phyloP scores from a whole-genome alignment of 2,797 vertebrate genomes.

The Eurystomus glaucurus region DNA sequence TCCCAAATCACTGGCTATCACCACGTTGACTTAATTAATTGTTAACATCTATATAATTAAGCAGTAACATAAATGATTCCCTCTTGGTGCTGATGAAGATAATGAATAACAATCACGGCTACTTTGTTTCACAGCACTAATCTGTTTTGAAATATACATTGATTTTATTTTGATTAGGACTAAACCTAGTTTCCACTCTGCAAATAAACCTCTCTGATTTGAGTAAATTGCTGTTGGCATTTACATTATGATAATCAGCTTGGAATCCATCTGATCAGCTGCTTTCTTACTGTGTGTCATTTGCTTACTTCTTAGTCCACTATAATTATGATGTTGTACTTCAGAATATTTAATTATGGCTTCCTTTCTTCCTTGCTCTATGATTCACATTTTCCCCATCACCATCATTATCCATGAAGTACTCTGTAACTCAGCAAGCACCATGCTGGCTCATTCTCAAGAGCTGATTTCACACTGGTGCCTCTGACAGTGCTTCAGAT shows the following conservation, averaged over 20 bases:
- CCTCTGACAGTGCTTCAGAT: neutral
- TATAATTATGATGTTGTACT: constrained; percentile 45
- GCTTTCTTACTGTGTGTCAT: constrained; percentile 25
- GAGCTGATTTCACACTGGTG: neutral
- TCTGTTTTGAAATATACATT: constrained; percentile 72
- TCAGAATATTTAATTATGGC: constrained; percentile 19
- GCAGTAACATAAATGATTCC: constrained; percentile 50
- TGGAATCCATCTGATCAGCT: constrained; percentile 36
- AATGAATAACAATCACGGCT: constrained; percentile 68
- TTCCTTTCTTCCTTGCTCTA: neutral
- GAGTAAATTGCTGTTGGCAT: constrained; percentile 70
- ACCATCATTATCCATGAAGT: accelerated
- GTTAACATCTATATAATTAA: constrained; percentile 67
- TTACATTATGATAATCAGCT: constrained; percentile 61
- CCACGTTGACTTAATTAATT: constrained; percentile 59
- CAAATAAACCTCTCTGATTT: constrained; percentile 68
- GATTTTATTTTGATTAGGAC: constrained; percentile 75
- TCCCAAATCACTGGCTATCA: constrained; percentile 45
- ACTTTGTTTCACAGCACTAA: constrained; percentile 64
- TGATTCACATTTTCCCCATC: neutral
- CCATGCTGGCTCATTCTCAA: accelerated
- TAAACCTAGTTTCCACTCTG: constrained; percentile 36
- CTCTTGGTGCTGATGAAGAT: constrained; percentile 64
- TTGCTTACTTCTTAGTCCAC: constrained; percentile 56
- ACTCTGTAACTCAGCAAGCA: neutral